Conservation (phyloP, 2,888 invertebrate genomes). For the Pyralis farinalis region DNA sequence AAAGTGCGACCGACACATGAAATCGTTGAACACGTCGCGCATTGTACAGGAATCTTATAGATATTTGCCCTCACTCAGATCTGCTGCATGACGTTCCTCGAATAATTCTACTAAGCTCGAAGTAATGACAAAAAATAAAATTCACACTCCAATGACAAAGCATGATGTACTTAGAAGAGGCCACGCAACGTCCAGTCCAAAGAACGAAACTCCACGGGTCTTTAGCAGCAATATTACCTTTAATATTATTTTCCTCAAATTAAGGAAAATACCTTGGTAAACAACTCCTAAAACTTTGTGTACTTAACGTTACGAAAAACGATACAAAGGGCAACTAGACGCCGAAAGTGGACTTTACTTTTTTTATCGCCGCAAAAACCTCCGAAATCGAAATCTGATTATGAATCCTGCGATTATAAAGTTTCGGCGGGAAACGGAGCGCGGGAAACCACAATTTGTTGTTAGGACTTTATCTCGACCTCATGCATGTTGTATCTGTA, state of each 20-base stretch:
- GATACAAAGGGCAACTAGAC: conserved; percentile 44
- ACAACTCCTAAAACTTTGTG: conserved; percentile 41
- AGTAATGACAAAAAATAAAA: conserved; percentile 42
- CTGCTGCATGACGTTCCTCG: conserved; percentile 28
- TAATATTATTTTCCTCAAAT: conserved; percentile 30
- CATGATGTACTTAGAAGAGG: conserved; percentile 18
- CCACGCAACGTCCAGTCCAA: conserved; percentile 8
- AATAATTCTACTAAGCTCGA: conserved; percentile 37
- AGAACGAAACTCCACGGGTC: not conserved
- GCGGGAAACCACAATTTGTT: conserved; percentile 39
- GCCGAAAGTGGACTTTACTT: conserved; percentile 52
- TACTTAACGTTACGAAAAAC: conserved; percentile 39
- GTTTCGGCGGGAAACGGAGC: conserved; percentile 48
- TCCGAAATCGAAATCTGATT: conserved; percentile 69
- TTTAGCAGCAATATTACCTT: conserved; percentile 6
- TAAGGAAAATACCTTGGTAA: conserved; percentile 35
- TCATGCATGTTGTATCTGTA: conserved; percentile 41
- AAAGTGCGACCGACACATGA: conserved; percentile 63
- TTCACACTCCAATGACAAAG: conserved; percentile 26
- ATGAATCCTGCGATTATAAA: conserved; percentile 64
- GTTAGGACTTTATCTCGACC: conserved; percentile 31
- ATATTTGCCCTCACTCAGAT: conserved; percentile 24
- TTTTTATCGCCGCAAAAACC: conserved; percentile 65
- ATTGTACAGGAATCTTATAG: conserved; percentile 39
- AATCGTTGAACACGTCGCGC: conserved; percentile 48